phyloP scores from a whole-genome alignment of 53 echinoderm and acorn worm genomes.

The Glandiceps talaboti region DNA sequence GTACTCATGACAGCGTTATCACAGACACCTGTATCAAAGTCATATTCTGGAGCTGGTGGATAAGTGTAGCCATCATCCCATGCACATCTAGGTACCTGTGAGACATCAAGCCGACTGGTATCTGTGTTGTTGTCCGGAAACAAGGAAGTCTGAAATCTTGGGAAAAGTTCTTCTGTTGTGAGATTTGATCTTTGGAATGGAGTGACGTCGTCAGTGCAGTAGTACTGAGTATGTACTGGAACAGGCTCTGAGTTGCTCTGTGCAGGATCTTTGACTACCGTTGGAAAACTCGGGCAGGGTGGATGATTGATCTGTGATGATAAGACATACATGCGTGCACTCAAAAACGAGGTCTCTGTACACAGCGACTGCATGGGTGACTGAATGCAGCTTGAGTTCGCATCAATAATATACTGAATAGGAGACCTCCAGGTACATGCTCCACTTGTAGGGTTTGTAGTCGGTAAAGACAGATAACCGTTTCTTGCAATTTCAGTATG shows the following conservation, averaged over 20 bases:
- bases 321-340: conserved; percentile 51
- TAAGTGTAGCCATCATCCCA: conserved; percentile 93
- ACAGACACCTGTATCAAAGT: conserved; percentile 47
- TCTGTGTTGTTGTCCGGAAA: conserved; percentile 14
- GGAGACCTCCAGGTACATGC: conserved; percentile 61
- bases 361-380: conserved; percentile 32
- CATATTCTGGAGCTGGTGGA: conserved; percentile 46
- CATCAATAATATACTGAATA: conserved; percentile 58
- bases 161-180: conserved; percentile 1
- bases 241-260: conserved; percentile 3
- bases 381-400: conserved; percentile 31
- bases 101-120: not conserved
- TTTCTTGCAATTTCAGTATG: conserved; percentile 28
- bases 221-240: conserved; percentile 38
- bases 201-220: conserved; percentile 48
- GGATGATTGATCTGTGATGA: conserved; percentile 47
- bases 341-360: conserved; percentile 45
- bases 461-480: conserved; percentile 60
- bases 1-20: conserved; percentile 57
- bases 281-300: conserved; percentile 61
- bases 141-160: conserved; percentile 18
- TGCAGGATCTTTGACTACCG: conserved; percentile 42
- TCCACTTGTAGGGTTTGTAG: conserved; percentile 20
- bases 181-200: conserved; percentile 20
- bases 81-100: conserved; percentile 22